Base-by-base conservation (phyloP, 2,113 vertebrate species). In the Eubucco bourcierii region DNA sequence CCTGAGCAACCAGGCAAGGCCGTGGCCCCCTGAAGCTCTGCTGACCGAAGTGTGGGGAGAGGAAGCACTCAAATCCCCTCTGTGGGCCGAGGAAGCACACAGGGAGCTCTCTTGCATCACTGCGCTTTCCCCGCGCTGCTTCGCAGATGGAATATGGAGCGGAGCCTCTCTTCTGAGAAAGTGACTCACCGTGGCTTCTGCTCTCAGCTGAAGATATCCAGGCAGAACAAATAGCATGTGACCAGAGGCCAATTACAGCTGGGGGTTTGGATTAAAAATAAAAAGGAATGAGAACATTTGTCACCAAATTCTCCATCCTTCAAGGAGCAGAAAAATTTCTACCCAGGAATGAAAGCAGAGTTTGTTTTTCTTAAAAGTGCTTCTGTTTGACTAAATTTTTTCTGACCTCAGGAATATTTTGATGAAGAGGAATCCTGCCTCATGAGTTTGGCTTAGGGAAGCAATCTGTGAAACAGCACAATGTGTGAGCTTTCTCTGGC, bases 271-370 rank as follows among this genome's bases (percentile, higher is more conserved):
- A 92, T 89, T 87, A 90, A 92, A 92, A 90, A 94, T 88, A 88
- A 85, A 95, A 79, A 90, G 84, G 67, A 94, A 91, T 88, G 81
- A 87, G 87, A 81, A 89, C 50, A 68, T 88, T 90, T 95, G 76
- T 76, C 74, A 81, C 66, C 55, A 71, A 93, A 86, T 81, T 46
- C 71, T 73, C 86, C 46, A 52, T 93, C 84, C 94, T 93, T 88
- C 55, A 55, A 70, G 56, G 9, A 82, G 41, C 53, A 73, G 78
- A 87, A 29, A 18, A 47, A 63, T 77, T 83, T 89, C 84, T 93
- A 53, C 39, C 0, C 0, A 33, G 60, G 33, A 87, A 82, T 84
- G 33, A 87, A 87, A 84, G 23, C 64, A 87, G 71, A 31, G 37
- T 87, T 93, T 85, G 10, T 75, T 96, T 93, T 87, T 84, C 31